Percentiles rank a stretch among this genome's conserved stretches.
Evolutionary conservation across 64 coral and sea anemone genomes (phyloP).

Genomic region (Porites australiensis): DNA sequence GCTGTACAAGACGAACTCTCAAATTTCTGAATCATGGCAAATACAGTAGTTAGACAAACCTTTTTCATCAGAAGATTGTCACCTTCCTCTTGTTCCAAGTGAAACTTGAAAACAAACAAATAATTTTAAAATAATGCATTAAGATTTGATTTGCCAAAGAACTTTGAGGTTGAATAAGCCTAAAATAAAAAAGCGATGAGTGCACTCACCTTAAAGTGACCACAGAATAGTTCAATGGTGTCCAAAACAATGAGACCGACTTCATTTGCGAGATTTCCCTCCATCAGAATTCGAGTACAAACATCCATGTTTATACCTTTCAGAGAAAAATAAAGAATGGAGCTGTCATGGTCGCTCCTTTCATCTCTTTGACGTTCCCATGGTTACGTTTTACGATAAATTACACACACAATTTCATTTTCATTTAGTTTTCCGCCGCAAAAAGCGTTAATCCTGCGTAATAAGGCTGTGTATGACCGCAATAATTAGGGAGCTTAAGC

Average conservation of each 20-base stretch:
- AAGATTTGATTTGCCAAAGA: background rate
- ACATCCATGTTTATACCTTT: slow-evolving; percentile 74
- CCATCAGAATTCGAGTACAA: slow-evolving; percentile 84
- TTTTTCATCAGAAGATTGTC: slow-evolving; percentile 98
- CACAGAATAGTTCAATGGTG: slow-evolving; percentile 92
- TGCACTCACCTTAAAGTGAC: slow-evolving; percentile 90
- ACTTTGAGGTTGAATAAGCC: background rate
- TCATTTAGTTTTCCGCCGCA: no score
- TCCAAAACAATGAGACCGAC: slow-evolving; percentile 91
- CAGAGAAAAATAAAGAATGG: background rate
- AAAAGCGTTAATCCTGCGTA: no score
- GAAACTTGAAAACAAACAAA: slow-evolving; percentile 74
- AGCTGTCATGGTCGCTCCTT: no score
- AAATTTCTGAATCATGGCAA: no score
- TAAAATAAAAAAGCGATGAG: no score
- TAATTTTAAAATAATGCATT: background rate
- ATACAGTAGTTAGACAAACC: slow-evolving; percentile 30
- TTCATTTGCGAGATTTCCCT: slow-evolving; percentile 92
- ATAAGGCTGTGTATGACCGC: no score
- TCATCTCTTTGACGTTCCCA: no score
- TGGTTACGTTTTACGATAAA: no score
- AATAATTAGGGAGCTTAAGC: no score
- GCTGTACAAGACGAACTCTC: no score
- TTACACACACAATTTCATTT: no score
- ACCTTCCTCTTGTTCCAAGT: slow-evolving; percentile 97